phyloP scores from a whole-genome alignment of 2,888 invertebrate species.

The Euspilapteryx auroguttella region DNA sequence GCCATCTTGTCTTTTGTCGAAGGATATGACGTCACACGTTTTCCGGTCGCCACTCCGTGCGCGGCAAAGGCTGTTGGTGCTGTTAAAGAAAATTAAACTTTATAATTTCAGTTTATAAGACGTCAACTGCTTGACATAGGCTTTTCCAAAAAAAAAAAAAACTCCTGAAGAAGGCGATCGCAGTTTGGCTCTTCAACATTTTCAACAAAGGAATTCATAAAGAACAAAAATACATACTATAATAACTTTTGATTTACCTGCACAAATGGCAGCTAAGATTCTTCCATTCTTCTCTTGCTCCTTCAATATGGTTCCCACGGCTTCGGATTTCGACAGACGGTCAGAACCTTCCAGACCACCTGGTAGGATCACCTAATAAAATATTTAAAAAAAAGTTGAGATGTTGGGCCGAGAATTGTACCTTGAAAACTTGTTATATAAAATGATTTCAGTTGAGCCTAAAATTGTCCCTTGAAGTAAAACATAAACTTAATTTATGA shows the following conservation, averaged over 20 bases:
- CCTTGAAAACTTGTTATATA: no score
- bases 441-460: no score
- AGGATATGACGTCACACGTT: conserved; percentile 89
- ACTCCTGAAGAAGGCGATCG: no score
- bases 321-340: conserved; percentile 70
- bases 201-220: not conserved
- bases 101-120: no score
- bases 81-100: conserved; percentile 18
- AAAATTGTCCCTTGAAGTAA: no score
- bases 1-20: conserved; percentile 73
- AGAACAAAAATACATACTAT: conserved; percentile 1
- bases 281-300: conserved; percentile 75
- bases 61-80: conserved; percentile 86
- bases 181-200: no score
- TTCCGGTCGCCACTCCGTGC: conserved; percentile 80
- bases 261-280: conserved; percentile 93
- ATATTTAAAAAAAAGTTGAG: no score
- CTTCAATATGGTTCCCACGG: conserved; percentile 78
- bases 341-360: conserved; percentile 88
- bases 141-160: no score
- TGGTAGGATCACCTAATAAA: conserved; percentile 82
- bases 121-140: no score
- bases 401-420: no score
- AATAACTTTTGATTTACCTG: conserved; percentile 60
- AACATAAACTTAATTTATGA: no score